Conservation (phyloP, 2,797 vertebrate genomes). For the Pseudomugil tenellus region DNA sequence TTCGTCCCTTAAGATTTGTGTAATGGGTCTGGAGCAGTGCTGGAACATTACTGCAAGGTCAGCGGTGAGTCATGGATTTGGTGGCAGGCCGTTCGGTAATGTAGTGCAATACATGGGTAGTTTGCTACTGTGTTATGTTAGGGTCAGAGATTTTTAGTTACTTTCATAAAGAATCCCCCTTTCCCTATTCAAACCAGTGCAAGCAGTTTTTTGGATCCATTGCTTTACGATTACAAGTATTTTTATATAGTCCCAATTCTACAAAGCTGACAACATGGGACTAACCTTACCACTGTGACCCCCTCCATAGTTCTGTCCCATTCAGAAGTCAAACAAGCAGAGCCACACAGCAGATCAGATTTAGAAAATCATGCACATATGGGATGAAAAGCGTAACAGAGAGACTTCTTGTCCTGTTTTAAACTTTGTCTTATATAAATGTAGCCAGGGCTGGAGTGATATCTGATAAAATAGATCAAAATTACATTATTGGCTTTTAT, state of each 20-base stretch:
- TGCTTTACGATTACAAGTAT: conserved; percentile 54
- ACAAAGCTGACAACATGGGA: conserved; percentile 50
- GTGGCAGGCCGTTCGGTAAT: conserved; percentile 50
- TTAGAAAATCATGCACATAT: conserved; percentile 67
- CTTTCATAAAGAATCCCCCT: conserved; percentile 43
- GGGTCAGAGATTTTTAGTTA: conserved; percentile 54
- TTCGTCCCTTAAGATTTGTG: conserved; percentile 57
- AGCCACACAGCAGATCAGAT: conserved; percentile 70
- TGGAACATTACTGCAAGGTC: conserved; percentile 69
- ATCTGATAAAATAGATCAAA: conserved; percentile 88
- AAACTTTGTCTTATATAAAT: conserved; percentile 78
- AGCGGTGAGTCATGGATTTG: conserved; percentile 60
- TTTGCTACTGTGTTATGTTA: conserved; percentile 75
- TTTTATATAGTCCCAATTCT: conserved; percentile 52
- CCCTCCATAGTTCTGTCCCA: conserved; percentile 26
- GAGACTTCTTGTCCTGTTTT: conserved; percentile 71
- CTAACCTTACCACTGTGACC: conserved; percentile 43
- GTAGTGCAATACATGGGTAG: conserved; percentile 34
- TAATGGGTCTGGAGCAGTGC: conserved; percentile 53
- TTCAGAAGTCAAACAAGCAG: conserved; percentile 77
- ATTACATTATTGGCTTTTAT: conserved; percentile 88
- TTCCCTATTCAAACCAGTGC: conserved; percentile 23
- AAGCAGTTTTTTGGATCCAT: conserved; percentile 47
- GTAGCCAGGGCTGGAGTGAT: conserved; percentile 72
- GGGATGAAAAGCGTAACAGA: conserved; percentile 67